Percentiles rank a stretch among this genome's conserved stretches.
Conservation (phyloP, 2,888 invertebrate genomes). For the Drosophila recens region DNA sequence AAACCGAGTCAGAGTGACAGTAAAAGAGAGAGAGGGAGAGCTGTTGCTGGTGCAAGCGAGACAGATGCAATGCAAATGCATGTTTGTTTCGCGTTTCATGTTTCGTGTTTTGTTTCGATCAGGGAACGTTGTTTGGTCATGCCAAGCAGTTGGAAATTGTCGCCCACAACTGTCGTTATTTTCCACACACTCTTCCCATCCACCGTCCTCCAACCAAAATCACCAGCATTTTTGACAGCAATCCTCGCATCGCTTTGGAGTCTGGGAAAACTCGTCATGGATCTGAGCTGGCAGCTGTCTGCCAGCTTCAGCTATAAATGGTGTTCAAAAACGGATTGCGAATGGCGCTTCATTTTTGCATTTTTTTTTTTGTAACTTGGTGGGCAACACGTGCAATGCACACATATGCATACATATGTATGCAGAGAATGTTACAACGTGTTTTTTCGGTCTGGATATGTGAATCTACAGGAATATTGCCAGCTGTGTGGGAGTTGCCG, state of each 20-base stretch:
- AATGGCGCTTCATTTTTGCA: constrained; percentile 32
- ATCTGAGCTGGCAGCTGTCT: constrained; percentile 48
- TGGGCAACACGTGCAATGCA: constrained; percentile 61
- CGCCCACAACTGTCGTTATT: constrained; percentile 23
- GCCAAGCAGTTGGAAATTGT: constrained; percentile 54
- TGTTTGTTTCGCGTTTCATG: constrained; percentile 12
- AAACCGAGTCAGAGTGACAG: neutral
- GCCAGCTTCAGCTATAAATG: constrained; percentile 55
- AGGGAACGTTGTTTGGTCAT: constrained; percentile 37
- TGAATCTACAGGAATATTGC: constrained; percentile 12
- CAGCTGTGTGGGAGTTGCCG: constrained; percentile 22
- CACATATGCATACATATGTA: constrained; percentile 3
- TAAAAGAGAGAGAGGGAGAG: neutral
- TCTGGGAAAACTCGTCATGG: constrained; percentile 39
- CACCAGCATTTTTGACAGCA: constrained; percentile 37
- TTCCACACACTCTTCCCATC: neutral
- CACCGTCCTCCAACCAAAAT: neutral
- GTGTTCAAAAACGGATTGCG: constrained; percentile 65
- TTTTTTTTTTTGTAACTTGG: constrained; percentile 10
- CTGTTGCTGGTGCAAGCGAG: constrained; percentile 6
- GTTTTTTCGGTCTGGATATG: constrained; percentile 34
- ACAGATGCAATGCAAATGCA: constrained; percentile 27
- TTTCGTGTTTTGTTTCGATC: constrained; percentile 38
- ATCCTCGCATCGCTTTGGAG: constrained; percentile 11
- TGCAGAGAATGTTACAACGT: constrained; percentile 50